Base-by-base conservation (phyloP, 2,797 vertebrate genomes). In the Malacoraja senta region DNA sequence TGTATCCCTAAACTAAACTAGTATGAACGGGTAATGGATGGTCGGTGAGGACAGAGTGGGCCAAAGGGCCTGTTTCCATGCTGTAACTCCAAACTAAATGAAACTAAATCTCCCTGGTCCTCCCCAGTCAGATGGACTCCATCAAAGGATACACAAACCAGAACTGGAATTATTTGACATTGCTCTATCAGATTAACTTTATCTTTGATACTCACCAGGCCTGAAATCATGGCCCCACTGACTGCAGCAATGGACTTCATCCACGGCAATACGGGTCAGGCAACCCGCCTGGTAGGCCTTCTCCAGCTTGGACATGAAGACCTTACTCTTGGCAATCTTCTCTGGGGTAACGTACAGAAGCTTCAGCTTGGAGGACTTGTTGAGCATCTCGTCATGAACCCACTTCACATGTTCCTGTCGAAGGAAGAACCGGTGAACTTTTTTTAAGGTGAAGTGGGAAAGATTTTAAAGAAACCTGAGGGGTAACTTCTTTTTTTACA, bases 211-310 rank as follows among this genome's bases (percentile, higher is more conserved):
- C 94, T 0, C 95, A 99, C 99, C 98, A 44, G 98, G 98, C 94
- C 99, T 97, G 96, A 99, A 99, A 94, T 99, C 99, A 0, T 99
- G 98, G 1, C 99, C 99, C 99, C 99, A 99, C 65, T 99, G 99
- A 94, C 99, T 99, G 94, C 99, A 99, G 95, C 99, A 99, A 90
- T 99, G 99, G 93, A 99, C 98, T 95, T 99, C 99, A 26, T 99
- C 99, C 81, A 99, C 97, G 0, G 99, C 98, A 0, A 99, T 96
- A 0, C 96, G 97, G 61, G 96, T 96, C 44, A 99, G 96, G 38
- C 97, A 95, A 19, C 96, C 96, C 0, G 97, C 96, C 6, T 98
- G 97, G 74, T 99, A 97, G 38, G 98, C 98, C 94, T 99, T 99
- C 95, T 99, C 98, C 78, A 99, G 95, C 93, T 97, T 98, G 8